Conservation (phyloP, 2,888 invertebrate species). For the Polyploca ridens region DNA sequence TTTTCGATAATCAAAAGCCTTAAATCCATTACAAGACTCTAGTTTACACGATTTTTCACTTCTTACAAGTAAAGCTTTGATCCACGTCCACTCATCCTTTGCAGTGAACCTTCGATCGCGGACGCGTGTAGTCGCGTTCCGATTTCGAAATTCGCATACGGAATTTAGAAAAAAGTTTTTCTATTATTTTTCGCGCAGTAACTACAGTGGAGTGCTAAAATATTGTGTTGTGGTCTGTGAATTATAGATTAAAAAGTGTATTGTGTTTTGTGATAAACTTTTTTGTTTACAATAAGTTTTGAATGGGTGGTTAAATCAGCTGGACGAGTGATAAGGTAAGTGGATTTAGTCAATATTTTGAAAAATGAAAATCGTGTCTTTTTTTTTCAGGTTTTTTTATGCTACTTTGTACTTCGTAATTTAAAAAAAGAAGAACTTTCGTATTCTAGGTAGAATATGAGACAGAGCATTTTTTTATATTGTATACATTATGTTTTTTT, state of each 20-base stretch:
- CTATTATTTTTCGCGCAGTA: neutral
- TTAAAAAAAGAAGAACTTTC: too few relatives aligned
- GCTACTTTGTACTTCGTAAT: too few relatives aligned
- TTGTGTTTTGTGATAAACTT: neutral
- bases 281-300: slow-evolving; percentile 3
- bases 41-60: neutral
- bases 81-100: neutral
- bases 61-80: neutral
- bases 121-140: neutral
- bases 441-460: too few relatives aligned
- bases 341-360: neutral
- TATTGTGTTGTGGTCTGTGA: neutral
- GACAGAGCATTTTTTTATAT: too few relatives aligned
- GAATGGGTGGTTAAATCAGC: neutral
- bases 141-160: neutral
- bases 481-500: too few relatives aligned
- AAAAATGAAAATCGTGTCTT: neutral
- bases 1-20: neutral
- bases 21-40: neutral
- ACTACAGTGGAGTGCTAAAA: neutral
- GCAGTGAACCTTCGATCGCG: slow-evolving; percentile 3
- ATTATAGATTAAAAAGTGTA: neutral
- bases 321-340: neutral
- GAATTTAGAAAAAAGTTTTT: neutral
- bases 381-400: neutral